Percentiles rank a stretch among this genome's conserved stretches.
phyloP scores from a whole-genome alignment of 2,797 vertebrate species.

The Amblyraja radiata region DNA sequence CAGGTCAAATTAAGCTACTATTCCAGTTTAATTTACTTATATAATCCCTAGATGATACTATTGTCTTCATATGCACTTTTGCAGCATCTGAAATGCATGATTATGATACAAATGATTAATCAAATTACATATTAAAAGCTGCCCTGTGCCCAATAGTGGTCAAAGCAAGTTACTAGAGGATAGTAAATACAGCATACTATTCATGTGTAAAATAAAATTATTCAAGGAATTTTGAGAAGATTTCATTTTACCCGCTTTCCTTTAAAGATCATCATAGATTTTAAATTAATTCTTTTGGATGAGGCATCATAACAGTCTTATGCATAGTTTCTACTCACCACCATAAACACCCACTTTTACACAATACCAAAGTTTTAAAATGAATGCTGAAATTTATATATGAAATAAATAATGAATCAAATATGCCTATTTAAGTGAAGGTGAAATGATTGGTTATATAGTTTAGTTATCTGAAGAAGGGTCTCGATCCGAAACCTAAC shows the following conservation, averaged over 20 bases:
- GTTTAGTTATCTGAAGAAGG: too few species aligned
- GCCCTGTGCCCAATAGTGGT: conserved; percentile 49
- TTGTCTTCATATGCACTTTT: conserved; percentile 60
- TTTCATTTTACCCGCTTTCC: background rate
- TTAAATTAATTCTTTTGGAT: background rate
- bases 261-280: background rate
- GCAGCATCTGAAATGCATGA: conserved; percentile 48
- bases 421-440: background rate
- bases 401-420: background rate
- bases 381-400: background rate
- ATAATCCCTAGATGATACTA: conserved; percentile 65
- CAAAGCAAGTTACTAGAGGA: conserved; percentile 44
- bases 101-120: conserved; percentile 61
- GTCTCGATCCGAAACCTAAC: too few species aligned
- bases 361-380: background rate
- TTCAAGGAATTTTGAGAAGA: background rate
- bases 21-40: conserved; percentile 71
- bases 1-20: conserved; percentile 78
- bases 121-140: conserved; percentile 61
- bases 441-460: background rate
- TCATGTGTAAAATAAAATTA: background rate
- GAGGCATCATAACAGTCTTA: background rate
- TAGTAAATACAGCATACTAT: conserved; percentile 40
- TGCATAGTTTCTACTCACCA: background rate
- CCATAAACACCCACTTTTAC: background rate